phyloP scores from a whole-genome alignment of 2,888 invertebrate species.

The Drosophila lacicola region DNA sequence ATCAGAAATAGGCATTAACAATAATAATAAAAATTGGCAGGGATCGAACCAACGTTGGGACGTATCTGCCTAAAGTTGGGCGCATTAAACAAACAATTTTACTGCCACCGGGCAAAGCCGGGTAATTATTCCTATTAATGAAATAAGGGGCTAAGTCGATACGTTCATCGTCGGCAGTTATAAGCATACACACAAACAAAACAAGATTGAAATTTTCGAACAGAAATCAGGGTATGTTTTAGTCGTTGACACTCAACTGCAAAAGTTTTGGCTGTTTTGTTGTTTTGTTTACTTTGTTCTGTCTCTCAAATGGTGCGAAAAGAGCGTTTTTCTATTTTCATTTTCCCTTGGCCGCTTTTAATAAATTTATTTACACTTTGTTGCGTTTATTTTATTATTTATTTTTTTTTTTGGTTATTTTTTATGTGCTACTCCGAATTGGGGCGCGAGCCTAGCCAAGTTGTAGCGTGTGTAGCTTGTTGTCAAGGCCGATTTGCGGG shows the following conservation, averaged over 20 bases:
- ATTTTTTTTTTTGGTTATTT: constrained; percentile 34
- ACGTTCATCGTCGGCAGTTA: too few species aligned
- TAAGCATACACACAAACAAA: too few species aligned
- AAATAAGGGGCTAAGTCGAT: too few species aligned
- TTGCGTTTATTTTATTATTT: constrained; percentile 58
- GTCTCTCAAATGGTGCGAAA: constrained; percentile 67
- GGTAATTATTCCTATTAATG: too few species aligned
- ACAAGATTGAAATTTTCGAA: not conserved
- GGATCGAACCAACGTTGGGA: too few species aligned
- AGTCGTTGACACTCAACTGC: not conserved
- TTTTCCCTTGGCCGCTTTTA: constrained; percentile 55
- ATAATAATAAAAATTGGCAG: too few species aligned
- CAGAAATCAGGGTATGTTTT: not conserved
- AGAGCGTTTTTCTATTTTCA: constrained; percentile 50
- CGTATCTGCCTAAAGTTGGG: too few species aligned
- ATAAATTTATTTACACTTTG: constrained; percentile 76
- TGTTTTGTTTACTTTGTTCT: constrained; percentile 16
- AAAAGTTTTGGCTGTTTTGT: not conserved
- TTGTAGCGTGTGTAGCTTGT: constrained; percentile 38
- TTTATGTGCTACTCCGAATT: constrained; percentile 39
- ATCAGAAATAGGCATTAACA: too few species aligned
- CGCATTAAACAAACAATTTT: too few species aligned
- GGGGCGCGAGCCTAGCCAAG: constrained; percentile 57
- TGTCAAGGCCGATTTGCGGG: constrained; percentile 61
- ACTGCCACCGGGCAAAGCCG: too few species aligned